These are phyloP conservation scores for Cantharis nigra DNA, from an alignment of 2,888 invertebrate genomes.

Conservation along the genomic window DNA sequence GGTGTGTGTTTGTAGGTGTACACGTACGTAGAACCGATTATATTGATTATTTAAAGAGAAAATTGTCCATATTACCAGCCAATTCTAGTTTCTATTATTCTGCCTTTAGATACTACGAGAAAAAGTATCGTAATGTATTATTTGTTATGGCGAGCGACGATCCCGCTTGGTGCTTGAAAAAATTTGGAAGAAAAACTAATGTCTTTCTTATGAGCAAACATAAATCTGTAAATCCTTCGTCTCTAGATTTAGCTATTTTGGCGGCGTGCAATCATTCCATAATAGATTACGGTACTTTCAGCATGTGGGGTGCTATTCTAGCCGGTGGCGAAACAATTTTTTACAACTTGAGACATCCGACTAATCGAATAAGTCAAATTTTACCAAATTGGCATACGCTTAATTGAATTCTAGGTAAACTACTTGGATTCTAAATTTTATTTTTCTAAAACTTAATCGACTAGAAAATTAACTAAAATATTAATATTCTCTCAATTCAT, in stretches of 20 bases:
- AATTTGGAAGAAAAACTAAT: constrained; percentile 50
- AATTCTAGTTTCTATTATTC: constrained; percentile 51
- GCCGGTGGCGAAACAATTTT: constrained; percentile 58
- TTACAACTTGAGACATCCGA: constrained; percentile 55
- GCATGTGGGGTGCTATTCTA: constrained; percentile 59
- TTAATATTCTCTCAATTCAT: neutral
- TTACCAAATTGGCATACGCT: constrained; percentile 54
- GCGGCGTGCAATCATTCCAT: constrained; percentile 60
- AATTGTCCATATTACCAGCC: constrained; percentile 55
- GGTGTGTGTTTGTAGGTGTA: constrained; percentile 58
- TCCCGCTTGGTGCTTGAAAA: constrained; percentile 55
- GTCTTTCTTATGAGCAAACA: constrained; percentile 52
- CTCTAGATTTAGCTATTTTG: constrained; percentile 57
- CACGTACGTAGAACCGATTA: constrained; percentile 64
- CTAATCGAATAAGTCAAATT: constrained; percentile 52
- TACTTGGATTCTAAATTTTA: constrained; percentile 3
- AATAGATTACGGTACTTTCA: constrained; percentile 60
- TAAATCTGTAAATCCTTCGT: constrained; percentile 49
- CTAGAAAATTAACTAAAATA: neutral
- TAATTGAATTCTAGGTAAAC: neutral
- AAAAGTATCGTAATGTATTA: constrained; percentile 50
- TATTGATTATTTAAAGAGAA: constrained; percentile 60
- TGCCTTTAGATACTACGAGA: constrained; percentile 56
- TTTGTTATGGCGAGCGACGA: constrained; percentile 59
- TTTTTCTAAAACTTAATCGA: constrained; percentile 7